Evolutionary conservation across 2,113 vertebrate genomes (phyloP), one percentile per base, ranked within the genome.

Genomic region (Microcebus jonahi): DNA sequence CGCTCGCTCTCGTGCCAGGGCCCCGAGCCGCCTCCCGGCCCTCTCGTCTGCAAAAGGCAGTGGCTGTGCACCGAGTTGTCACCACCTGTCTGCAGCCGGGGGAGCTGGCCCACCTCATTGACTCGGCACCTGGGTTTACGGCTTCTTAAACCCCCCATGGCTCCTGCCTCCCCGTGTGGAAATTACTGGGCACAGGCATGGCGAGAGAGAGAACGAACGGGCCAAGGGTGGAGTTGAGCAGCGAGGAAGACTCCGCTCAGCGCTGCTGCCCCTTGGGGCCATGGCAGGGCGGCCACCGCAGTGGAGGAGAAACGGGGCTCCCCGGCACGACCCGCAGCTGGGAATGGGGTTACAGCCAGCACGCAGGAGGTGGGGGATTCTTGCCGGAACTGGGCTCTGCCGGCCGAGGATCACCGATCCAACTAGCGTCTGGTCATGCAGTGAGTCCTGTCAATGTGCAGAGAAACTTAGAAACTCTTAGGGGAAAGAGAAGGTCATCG

Each of bases 181-280:
- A 21, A 57, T 20, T 8, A 29, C 1, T 39, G 21, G 29, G 1
- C n/a, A 10, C 1, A 7, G 73, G 18, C 18, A 21, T 10, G 34
- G 29, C 12, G 59, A 34, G 20, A 70, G 20, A 70, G n/a, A 20
- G 73, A 45, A 45, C 45, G 6, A 81, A 71, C 18, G 11, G 25
- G 0, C 20, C 10, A 27, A 31, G 42, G 31, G n/a, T 5, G 25
- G 57, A 85, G 23, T 8, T 21, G 14, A 27, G 5, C 14, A 1
- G 34, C 15, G 8, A 17, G 21, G 70, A 50, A 20, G 17, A 29
- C 4, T 0, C 2, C 0, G 21, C 12, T 27, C 31, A 36, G 12
- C 2, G 0, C 7, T 17, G 8, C 10, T 13, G n/a, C 18, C 3
- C 1, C 1, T 42, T 42, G 0, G 13, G 17, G 36, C 61, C 59